Base-by-base conservation (phyloP, 2,113 vertebrate species). In the Dicrurus megarhynchus region DNA sequence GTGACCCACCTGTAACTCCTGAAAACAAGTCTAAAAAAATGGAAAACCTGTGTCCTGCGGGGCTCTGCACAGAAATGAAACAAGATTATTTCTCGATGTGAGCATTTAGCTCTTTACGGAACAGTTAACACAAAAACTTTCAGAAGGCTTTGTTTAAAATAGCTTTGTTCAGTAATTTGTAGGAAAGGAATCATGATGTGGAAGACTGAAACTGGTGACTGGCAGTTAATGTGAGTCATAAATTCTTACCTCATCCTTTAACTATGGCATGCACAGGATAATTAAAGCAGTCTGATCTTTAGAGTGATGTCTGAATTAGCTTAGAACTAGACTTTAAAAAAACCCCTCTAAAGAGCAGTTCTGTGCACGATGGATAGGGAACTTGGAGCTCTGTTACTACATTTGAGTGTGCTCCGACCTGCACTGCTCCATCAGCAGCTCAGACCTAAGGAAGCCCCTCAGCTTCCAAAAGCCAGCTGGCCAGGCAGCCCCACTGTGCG, bases 271-370 rank as follows among this genome's bases (percentile, higher is more conserved):
- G 44, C 63, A 75, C 82, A 73, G 77, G 93, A 64, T 93, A 96
- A 97, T 97, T 97, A 97, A 97, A 95, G 92, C 82, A 95, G 87
- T 46, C 70, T 82, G 91, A 94, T 96, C 94, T 97, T 95, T 86
- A 57, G 32, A 90, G 83, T 81, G 94, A 95, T 95, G 78, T 92
- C 96, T 94, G 95, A 90, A 69, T 90, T 78, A 91, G 84, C 84
- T 91, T 87, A 81, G 74, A 78, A 71, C 53, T 49, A 64, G 41
- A 80, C 78, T 91, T 90, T 20, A 0, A 9, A 82, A 89, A 57
- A 68, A 5, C 35, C 92, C 92, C 91, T 92, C 42, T 84, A 7
- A 90, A 81, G 87, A 86, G 76, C 68, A 88, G 75, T 77, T 92
- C 89, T 94, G 87, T 89, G 89, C 85, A 56, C n/a, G 76, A 65